Evolutionary conservation across 92 coral and sea anemone genomes (phyloP).

Genomic region (Bergia puertoricense): DNA sequence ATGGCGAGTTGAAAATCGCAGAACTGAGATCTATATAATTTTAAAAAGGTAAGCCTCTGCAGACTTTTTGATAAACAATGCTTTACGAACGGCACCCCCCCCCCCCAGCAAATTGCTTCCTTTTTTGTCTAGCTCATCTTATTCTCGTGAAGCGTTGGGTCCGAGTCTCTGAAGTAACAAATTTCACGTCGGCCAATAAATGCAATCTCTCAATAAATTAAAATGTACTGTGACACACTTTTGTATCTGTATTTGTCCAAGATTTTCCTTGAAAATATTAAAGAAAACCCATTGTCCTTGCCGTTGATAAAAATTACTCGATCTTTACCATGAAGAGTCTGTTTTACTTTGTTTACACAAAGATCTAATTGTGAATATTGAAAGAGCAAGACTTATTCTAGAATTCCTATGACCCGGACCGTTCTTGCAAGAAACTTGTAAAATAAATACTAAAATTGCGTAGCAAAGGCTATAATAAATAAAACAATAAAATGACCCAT

Average conservation of each 20-base stretch:
- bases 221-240: neutral
- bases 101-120: neutral
- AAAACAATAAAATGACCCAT: neutral
- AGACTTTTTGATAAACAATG: too few relatives aligned
- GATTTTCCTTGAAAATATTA: neutral
- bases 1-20: too few relatives aligned
- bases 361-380: neutral
- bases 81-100: too few relatives aligned
- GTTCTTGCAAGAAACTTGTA: neutral
- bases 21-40: too few relatives aligned
- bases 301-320: neutral
- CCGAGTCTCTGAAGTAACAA: neutral
- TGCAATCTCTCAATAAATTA: too few relatives aligned
- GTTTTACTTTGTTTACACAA: neutral
- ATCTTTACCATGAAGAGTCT: too few relatives aligned
- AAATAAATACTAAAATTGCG: too few relatives aligned
- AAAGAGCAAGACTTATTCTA: too few relatives aligned
- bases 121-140: neutral
- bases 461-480: too few relatives aligned
- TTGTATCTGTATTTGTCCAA: neutral
- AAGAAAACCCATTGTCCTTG: neutral
- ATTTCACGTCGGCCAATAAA: neutral
- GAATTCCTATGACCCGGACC: neutral
- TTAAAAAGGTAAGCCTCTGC: too few relatives aligned
- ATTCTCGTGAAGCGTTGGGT: neutral